phyloP scores from a whole-genome alignment of 2,113 vertebrate genomes.

The Alosa alosa region DNA sequence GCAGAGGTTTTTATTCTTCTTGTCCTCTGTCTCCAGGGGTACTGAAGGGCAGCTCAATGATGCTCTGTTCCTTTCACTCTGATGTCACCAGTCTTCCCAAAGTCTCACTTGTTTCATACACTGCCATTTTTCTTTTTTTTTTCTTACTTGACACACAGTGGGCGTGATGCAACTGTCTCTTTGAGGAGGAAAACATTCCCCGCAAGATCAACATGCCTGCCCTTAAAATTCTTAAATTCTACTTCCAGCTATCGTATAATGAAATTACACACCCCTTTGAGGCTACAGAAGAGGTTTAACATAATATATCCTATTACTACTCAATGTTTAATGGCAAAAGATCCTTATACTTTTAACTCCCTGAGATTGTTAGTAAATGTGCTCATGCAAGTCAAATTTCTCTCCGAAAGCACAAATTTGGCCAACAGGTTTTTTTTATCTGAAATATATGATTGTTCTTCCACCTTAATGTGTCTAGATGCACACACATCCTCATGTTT shows the following conservation, averaged over 20 bases:
- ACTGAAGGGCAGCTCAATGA: constrained; percentile 47
- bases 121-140: constrained; percentile 14
- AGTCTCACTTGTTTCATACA: constrained; percentile 15
- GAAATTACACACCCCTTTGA: not conserved
- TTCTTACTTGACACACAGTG: not conserved
- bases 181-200: not conserved
- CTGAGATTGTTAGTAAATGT: not conserved
- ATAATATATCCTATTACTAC: not conserved
- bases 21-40: constrained; percentile 27
- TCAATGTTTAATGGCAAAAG: not conserved
- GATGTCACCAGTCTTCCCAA: constrained; percentile 40
- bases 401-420: not conserved
- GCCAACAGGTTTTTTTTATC: not conserved
- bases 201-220: not conserved
- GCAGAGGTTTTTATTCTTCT: constrained; percentile 14
- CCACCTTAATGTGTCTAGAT: no score
- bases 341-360: not conserved
- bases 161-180: not conserved
- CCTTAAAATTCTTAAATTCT: not conserved
- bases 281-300: not conserved
- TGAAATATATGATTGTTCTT: not conserved
- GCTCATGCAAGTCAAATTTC: not conserved
- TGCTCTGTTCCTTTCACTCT: constrained; percentile 28
- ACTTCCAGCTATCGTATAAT: not conserved
- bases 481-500: not conserved